Percentiles rank a stretch among this genome's conserved stretches.
Conservation (phyloP, 2,113 vertebrate genomes). For the Pedionomus torquatus region DNA sequence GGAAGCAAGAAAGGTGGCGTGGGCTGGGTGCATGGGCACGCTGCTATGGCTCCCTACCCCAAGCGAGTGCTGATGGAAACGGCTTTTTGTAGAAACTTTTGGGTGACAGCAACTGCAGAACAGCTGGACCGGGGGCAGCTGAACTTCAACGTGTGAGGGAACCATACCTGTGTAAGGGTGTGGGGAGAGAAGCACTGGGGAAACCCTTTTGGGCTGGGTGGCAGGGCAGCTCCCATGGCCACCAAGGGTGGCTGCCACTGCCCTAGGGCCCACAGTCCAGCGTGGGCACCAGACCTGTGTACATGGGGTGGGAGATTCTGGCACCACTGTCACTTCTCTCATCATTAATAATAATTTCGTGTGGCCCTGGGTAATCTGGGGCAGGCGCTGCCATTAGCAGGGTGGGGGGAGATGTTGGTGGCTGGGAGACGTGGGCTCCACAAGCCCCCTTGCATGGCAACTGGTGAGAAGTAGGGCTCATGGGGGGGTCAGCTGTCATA, state of each 20-base stretch:
- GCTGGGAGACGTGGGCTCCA: fast-evolving
- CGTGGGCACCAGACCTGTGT: fast-evolving
- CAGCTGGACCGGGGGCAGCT: not conserved
- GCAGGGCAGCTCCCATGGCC: not conserved
- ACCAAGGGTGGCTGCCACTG: fast-evolving
- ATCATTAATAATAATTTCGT: not conserved
- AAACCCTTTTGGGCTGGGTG: fast-evolving
- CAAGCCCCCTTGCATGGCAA: not conserved
- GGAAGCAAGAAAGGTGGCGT: not conserved
- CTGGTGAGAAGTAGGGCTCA: not conserved
- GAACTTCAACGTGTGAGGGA: not conserved
- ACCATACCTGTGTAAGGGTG: not conserved
- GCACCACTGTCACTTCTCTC: not conserved
- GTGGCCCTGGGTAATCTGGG: not conserved
- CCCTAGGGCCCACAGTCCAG: fast-evolving
- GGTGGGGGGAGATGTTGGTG: fast-evolving
- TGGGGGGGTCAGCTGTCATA: not conserved
- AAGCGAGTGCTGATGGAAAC: not conserved
- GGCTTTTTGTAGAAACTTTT: not conserved
- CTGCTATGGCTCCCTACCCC: not conserved
- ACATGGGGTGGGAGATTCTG: fast-evolving
- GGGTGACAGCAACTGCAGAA: not conserved
- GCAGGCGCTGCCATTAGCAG: not conserved
- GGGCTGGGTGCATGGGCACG: not conserved
- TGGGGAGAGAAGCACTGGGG: not conserved